Evolutionary conservation across 1,140 invertebrate genomes (phyloP), one percentile per base, ranked within the genome.

Genomic region (Drosophila rufa): DNA sequence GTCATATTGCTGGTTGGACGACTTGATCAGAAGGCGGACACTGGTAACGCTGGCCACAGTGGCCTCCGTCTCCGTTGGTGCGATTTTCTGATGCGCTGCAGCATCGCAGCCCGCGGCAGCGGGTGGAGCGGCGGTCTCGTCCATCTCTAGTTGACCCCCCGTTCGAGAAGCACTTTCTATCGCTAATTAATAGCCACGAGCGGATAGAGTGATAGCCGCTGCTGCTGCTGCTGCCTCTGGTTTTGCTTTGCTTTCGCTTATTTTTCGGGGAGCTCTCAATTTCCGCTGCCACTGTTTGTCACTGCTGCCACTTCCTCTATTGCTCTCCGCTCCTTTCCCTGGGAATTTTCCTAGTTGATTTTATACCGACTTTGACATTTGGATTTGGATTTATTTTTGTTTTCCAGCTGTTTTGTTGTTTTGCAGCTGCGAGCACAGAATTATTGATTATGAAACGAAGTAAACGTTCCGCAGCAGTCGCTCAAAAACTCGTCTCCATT

Each of bases 1-100:
- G 75, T 96, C 96, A 81, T 98, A 95, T 93, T 97, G 96, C 92
- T 98, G 97, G 94, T 97, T 97, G 19, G 97, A 97, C 25, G 97
- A 97, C 93, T 97, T 98, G 43, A 98, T 96, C 82, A 98, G 94
- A 57, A 98, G 93, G 55, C 74, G 73, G 22, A 91, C 71, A 58
- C 70, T 78, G 53, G 62, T 62, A 17, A 50, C 48, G 51, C 61
- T 62, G 60, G 46, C n/a, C 14, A 64, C 11, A 12, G 33, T 36
- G 33, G 33, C 15, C 22, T 25, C 61, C 25, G 48, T n/a, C 51
- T 57, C 65, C 50, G 59, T 57, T 45, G 47, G 27, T 22, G 51
- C 48, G 14, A 53, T 76, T 68, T 91, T 78, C 56, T 91, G 73
- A 43, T 69, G 66, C 1, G 76, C 82, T 7, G 79, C 85, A 58